Evolutionary conservation across 2,888 invertebrate species (phyloP).

Genomic region (Rotaria sp.): DNA sequence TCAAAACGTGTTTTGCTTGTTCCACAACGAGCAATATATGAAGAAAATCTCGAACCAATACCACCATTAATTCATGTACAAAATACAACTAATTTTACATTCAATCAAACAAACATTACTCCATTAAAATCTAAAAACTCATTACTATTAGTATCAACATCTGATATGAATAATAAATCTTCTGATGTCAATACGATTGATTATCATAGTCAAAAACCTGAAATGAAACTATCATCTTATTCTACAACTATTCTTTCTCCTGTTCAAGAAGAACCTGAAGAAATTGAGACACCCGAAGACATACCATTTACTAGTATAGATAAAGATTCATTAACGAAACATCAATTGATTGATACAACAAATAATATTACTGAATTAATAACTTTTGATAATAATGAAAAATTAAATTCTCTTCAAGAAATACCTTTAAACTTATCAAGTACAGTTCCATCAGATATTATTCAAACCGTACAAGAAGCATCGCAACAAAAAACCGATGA

Average conservation of each 20-base stretch:
- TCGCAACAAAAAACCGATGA: no score
- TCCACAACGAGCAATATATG: neutral
- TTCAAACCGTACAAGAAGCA: neutral
- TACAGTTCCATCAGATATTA: neutral
- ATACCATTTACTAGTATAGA: neutral
- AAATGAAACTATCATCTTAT: neutral
- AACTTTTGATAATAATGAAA: neutral
- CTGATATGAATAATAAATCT: neutral
- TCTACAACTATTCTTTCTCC: neutral
- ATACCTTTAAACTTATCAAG: neutral
- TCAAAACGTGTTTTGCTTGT: neutral
- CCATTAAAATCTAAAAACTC: neutral
- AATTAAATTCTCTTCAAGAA: neutral
- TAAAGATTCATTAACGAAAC: neutral
- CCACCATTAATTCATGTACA: neutral
- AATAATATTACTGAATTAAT: neutral
- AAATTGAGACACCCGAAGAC: neutral
- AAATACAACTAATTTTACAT: neutral
- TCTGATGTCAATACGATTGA: neutral
- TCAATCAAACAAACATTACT: neutral
- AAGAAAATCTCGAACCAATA: neutral
- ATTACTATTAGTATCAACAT: neutral
- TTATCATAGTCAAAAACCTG: neutral
- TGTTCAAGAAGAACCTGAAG: neutral
- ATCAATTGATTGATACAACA: neutral